Base-by-base conservation (phyloP, 35 echinoderm and acorn worm genomes). In the Heliocidaris erythrogramma region DNA sequence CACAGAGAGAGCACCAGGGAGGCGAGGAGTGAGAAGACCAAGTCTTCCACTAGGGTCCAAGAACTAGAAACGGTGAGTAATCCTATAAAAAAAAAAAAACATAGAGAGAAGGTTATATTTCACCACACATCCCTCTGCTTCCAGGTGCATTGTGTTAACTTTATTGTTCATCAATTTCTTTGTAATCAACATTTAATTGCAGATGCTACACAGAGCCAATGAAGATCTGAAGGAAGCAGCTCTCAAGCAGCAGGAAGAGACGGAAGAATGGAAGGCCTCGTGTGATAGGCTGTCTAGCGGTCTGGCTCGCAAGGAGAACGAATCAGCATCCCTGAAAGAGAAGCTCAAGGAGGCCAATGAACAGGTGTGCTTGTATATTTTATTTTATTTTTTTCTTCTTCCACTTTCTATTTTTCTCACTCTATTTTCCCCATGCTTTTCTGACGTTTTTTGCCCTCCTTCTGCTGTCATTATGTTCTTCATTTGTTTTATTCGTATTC, bases 131-230 rank as follows among this genome's bases (percentile, higher is more conserved):
- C 52, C 14, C 9, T 56, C 10, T 56, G 52, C 52, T 56, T 56
- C 8, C 1, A 56, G 2, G 14, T 56, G 52, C 13, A 12, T 56
- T 56, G 52, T 56, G 52, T 56, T 56, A 56, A 56, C 14, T 56
- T 56, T 12, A 10, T 56, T 9, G 52, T 56, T 56, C 52, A 56
- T 56, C 52, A 56, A 2, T 56, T 56, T 56, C 11, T 86, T 86
- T 86, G 2, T 24, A 32, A 86, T 9, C 85, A 18, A 32, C 21
- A 86, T 30, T 49, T 50, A 35, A 7, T 90, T 91, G n/a, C 93
- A 97, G 97, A 97, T 97, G 96, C 94, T 99, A 9, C 94, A 97
- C 42, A 86, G 98, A 91, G 97, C 97, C 85, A 99, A 96, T 93
- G 97, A 97, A 47, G 96, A 99, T 48, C 69, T 97, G 86, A 95